phyloP scores from a whole-genome alignment of 2,888 invertebrate genomes.

The Lucinisca nassula region DNA sequence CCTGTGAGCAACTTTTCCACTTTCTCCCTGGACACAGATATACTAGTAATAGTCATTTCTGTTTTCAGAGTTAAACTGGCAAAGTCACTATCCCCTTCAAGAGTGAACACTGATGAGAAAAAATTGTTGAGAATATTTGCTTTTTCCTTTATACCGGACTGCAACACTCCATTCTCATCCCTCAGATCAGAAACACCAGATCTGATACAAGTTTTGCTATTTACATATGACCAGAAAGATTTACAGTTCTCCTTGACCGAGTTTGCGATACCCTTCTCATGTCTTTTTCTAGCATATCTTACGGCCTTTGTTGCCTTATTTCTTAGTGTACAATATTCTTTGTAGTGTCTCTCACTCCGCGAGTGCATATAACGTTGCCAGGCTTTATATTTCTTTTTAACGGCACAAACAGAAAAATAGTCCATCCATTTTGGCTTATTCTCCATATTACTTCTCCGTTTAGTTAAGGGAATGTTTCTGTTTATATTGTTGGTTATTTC shows the following conservation, averaged over 20 bases:
- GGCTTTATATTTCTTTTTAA: slow-evolving; percentile 34
- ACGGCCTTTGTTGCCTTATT: slow-evolving; percentile 23
- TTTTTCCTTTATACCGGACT: background rate
- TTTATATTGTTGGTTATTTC: background rate
- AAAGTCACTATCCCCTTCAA: too few species aligned
- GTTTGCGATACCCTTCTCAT: slow-evolving; percentile 8
- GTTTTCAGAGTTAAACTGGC: background rate
- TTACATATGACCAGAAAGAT: slow-evolving; percentile 29
- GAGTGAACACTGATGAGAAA: too few species aligned
- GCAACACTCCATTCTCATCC: too few species aligned
- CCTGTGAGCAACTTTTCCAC: background rate
- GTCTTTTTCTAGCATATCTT: background rate
- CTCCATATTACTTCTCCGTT: background rate
- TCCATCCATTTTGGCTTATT: slow-evolving; percentile 34
- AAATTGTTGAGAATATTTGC: background rate
- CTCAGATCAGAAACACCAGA: too few species aligned
- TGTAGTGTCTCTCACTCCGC: slow-evolving; percentile 5
- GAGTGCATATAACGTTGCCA: slow-evolving; percentile 22
- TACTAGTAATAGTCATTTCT: background rate
- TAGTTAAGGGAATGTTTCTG: slow-evolving; percentile 13
- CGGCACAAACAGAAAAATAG: slow-evolving; percentile 2
- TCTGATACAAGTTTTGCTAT: slow-evolving; percentile 1
- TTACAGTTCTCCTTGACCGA: background rate
- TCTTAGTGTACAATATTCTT: slow-evolving; percentile 22
- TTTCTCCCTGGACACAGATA: background rate